phyloP scores from a whole-genome alignment of 1,140 invertebrate genomes.

The Sesamia nonagrioides region DNA sequence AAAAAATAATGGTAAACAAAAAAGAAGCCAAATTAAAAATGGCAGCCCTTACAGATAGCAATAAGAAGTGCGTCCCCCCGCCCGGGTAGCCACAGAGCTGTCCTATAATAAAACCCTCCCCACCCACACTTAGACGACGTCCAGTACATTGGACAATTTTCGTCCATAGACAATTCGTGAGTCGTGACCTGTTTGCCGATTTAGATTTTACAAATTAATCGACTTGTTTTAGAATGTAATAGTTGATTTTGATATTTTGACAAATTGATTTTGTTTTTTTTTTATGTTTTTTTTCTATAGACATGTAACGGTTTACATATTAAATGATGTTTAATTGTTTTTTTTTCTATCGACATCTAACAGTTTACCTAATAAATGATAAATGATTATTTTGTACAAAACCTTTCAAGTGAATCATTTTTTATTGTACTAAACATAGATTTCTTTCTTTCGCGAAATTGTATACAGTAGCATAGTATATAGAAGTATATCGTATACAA shows the following conservation, averaged over 20 bases:
- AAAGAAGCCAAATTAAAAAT: slow-evolving; percentile 55
- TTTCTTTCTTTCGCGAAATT: too few relatives aligned
- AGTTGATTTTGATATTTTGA: background rate
- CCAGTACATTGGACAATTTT: slow-evolving; percentile 82
- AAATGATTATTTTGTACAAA: too few relatives aligned
- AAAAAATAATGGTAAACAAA: background rate
- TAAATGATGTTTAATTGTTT: too few relatives aligned
- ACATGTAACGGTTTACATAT: too few relatives aligned
- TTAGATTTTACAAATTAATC: slow-evolving; percentile 54
- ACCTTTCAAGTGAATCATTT: too few relatives aligned
- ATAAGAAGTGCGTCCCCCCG: slow-evolving; percentile 76
- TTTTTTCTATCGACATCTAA: too few relatives aligned
- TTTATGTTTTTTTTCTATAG: too few relatives aligned
- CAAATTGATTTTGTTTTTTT: background rate
- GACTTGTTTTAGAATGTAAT: background rate
- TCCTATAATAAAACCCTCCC: slow-evolving; percentile 79
- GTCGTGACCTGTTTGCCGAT: slow-evolving; percentile 83
- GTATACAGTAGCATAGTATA: too few relatives aligned
- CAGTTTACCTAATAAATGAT: too few relatives aligned
- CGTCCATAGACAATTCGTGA: slow-evolving; percentile 59
- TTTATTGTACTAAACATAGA: too few relatives aligned
- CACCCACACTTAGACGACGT: slow-evolving; percentile 79
- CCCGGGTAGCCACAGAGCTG: slow-evolving; percentile 67
- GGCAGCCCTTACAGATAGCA: slow-evolving; percentile 72
- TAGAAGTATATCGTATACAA: too few relatives aligned